These are phyloP conservation scores for Petrolisthes cinctipes DNA, from an alignment of 2,888 invertebrate species.

Conservation along the genomic window DNA sequence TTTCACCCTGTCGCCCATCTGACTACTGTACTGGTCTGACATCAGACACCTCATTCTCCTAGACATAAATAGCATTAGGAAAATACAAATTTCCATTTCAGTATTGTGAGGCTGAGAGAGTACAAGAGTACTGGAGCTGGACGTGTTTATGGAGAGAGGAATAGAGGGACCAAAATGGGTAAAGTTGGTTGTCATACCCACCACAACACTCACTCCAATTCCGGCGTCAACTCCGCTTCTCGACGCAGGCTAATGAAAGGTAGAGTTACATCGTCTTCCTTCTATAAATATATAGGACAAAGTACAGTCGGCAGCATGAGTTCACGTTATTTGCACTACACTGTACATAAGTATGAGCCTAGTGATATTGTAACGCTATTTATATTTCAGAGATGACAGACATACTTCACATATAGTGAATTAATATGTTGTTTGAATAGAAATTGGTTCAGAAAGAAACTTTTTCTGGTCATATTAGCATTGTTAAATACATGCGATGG, in stretches of 20 bases:
- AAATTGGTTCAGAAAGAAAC: no score
- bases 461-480: no score
- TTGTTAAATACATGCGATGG: no score
- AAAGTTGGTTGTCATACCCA: conserved; percentile 30
- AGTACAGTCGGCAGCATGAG: not conserved
- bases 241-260: conserved; percentile 55
- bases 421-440: no score
- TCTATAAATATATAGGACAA: not conserved
- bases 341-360: not conserved
- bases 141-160: conserved; percentile 51
- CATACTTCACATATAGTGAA: no score
- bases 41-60: not conserved
- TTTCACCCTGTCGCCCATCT: not conserved
- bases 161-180: conserved; percentile 45
- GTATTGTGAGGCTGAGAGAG: not conserved
- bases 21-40: not conserved
- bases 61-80: no score
- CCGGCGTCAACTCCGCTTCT: conserved; percentile 32
- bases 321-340: not conserved
- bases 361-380: not conserved
- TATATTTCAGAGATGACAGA: not conserved
- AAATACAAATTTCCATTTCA: not conserved
- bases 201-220: conserved; percentile 6
- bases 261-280: not conserved
- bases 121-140: no score